phyloP scores from a whole-genome alignment of 2,888 invertebrate species.

The Operophtera brumata region DNA sequence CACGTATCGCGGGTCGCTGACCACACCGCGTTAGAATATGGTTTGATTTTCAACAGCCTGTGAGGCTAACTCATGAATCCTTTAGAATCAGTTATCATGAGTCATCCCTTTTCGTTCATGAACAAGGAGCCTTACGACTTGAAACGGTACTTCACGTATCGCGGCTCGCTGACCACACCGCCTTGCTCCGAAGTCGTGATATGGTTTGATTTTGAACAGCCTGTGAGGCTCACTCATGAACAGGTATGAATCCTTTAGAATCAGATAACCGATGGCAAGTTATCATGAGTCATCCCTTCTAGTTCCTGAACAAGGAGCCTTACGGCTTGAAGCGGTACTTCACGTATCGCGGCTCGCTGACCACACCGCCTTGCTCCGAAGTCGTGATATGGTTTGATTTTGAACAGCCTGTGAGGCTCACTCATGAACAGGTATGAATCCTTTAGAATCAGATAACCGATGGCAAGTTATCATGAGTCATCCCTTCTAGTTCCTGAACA shows the following conservation, averaged over 20 bases:
- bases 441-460: no score
- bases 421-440: slow-evolving; percentile 85
- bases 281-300: no score
- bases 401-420: no score
- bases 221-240: slow-evolving; percentile 83
- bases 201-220: slow-evolving; percentile 91
- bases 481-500: slow-evolving; percentile 77
- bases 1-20: slow-evolving; percentile 92
- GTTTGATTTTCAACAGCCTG: slow-evolving; percentile 89
- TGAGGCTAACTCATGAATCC: slow-evolving; percentile 80
- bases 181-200: slow-evolving; percentile 92
- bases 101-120: slow-evolving; percentile 71
- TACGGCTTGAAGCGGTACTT: background rate
- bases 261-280: background rate
- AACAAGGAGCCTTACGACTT: slow-evolving; percentile 78
- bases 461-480: slow-evolving; percentile 64
- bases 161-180: slow-evolving; percentile 92
- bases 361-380: slow-evolving; percentile 82
- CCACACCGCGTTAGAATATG: slow-evolving; percentile 95
- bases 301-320: no score
- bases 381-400: no score
- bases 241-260: slow-evolving; percentile 76
- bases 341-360: background rate
- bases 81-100: slow-evolving; percentile 23
- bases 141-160: slow-evolving; percentile 89